Conservation (phyloP, 2,113 vertebrate genomes). For the Bungarus multicinctus region DNA sequence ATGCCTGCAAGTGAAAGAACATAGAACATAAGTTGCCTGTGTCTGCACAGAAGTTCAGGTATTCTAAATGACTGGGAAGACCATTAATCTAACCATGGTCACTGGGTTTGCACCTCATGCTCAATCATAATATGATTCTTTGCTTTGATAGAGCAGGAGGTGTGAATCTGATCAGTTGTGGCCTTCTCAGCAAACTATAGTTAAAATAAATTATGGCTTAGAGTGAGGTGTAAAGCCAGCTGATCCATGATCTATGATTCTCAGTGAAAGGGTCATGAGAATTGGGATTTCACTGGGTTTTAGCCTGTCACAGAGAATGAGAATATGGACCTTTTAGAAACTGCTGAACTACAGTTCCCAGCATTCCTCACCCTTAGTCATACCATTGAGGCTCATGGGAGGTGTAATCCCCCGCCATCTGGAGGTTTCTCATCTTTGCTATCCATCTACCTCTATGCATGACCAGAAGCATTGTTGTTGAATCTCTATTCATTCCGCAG, state of each 20-base stretch:
- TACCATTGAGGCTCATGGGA: background rate
- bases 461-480: slow-evolving; percentile 63
- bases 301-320: background rate
- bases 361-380: background rate
- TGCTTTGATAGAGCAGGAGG: background rate
- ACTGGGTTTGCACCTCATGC: background rate
- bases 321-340: background rate
- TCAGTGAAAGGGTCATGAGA: slow-evolving; percentile 11
- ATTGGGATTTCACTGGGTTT: background rate
- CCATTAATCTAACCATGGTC: background rate
- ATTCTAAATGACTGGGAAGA: background rate
- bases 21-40: background rate
- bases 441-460: slow-evolving; percentile 50
- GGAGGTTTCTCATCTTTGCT: background rate
- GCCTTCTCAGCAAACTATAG: background rate
- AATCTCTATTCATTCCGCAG: slow-evolving; percentile 70
- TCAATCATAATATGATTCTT: background rate
- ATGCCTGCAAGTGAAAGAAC: background rate
- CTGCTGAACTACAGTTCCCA: background rate
- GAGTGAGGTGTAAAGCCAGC: background rate
- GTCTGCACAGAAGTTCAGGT: background rate
- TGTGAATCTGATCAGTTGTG: background rate
- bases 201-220: background rate
- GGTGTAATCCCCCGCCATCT: background rate
- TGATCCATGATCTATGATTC: background rate